Conservation (phyloP, 2,113 vertebrate genomes). For the Oxygymnocypris stewartii region DNA sequence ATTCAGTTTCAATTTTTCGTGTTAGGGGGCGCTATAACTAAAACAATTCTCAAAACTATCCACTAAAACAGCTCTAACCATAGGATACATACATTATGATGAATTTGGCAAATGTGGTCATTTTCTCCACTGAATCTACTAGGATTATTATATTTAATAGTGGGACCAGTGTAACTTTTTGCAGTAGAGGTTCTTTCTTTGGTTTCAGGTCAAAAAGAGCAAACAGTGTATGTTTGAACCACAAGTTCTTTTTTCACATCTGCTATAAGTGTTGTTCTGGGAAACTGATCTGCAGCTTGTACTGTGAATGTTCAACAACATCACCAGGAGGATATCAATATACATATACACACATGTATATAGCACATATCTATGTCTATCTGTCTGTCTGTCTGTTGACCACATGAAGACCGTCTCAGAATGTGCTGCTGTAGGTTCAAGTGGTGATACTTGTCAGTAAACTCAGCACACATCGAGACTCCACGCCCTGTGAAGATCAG, state of each 20-base stretch:
- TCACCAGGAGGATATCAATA: neutral
- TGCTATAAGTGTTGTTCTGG: neutral
- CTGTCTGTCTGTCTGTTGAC: neutral
- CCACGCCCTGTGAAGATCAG: neutral
- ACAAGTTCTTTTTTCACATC: neutral
- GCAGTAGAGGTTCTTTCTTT: neutral
- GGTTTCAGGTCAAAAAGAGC: neutral
- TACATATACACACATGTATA: neutral
- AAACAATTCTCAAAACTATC: neutral
- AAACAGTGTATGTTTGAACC: neutral
- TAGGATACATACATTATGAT: neutral
- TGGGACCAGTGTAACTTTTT: neutral
- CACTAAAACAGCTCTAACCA: neutral
- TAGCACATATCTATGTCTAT: neutral
- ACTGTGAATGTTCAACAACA: neutral
- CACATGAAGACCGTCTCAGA: no score
- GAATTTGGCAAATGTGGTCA: neutral
- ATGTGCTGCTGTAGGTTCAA: neutral
- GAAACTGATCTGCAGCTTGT: neutral
- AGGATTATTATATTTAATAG: neutral
- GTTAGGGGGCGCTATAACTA: neutral
- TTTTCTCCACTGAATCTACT: neutral
- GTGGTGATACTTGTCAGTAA: neutral
- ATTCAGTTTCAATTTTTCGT: neutral
- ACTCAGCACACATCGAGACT: neutral